Percentiles rank a stretch among this genome's conserved stretches.
Evolutionary conservation across 2,113 vertebrate genomes (phyloP).

Genomic region (Anoura caudifer): DNA sequence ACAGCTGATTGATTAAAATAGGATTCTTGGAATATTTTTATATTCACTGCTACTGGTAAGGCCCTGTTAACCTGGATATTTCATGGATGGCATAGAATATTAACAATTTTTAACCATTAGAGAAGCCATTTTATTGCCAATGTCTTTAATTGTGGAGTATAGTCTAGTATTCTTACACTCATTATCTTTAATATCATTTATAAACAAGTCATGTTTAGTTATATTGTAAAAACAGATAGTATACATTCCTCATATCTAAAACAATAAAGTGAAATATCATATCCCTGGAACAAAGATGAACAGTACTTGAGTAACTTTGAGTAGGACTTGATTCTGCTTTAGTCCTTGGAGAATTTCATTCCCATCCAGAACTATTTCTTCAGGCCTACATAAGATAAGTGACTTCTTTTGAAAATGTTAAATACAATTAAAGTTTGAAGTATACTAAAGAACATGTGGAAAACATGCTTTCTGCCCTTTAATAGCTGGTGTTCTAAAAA

Average conservation of each 20-base stretch:
- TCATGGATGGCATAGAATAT: neutral
- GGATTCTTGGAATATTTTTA: neutral
- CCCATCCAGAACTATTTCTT: neutral
- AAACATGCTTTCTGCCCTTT: neutral
- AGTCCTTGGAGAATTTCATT: neutral
- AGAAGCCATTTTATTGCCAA: neutral
- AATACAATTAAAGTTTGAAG: neutral
- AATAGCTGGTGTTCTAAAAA: neutral
- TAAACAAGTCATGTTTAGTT: neutral
- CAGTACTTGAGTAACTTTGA: neutral
- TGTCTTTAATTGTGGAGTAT: neutral
- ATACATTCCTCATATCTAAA: neutral
- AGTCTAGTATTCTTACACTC: neutral
- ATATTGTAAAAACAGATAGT: neutral
- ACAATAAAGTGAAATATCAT: neutral
- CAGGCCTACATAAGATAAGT: neutral
- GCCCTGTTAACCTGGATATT: neutral
- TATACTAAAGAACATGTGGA: neutral
- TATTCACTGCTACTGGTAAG: neutral
- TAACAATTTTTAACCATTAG: neutral
- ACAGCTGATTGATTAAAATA: neutral
- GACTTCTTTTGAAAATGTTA: constrained; percentile 1
- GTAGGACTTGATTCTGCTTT: neutral
- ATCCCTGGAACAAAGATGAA: neutral
- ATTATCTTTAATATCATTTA: neutral